Base-by-base conservation (phyloP, 2,888 invertebrate genomes). In the Lepidocyrtoides sp. region DNA sequence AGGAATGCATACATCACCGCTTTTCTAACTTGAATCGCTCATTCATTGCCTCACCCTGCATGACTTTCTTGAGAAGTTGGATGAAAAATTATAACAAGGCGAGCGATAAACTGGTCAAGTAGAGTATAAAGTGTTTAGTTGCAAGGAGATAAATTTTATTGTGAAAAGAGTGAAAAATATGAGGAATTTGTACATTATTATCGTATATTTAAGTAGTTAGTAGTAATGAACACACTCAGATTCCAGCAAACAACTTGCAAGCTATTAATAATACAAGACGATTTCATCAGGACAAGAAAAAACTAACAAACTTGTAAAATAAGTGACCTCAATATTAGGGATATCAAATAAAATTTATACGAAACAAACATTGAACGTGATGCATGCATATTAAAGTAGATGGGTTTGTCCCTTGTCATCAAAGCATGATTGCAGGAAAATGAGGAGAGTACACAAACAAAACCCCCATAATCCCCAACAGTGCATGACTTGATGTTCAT, bases 111-210 rank as follows among this genome's bases (percentile, higher is more conserved):
- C 41, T 72, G 23, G 29, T n/a, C 4, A 54, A 17, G 17, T 54
- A 14, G 17, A 2, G 48, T 12, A 51, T 51, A 48, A 48, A 75
- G 23, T 48, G 44, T 72, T 69, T 72, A 72, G 72, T 20, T 26
- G 75, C 75, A 48, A 26, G n/a, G n/a, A 48, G 75, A 75, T 75
- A 75, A 75, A 1, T 75, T 75, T 75, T 75, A 51, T 75, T 75
- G 75, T 48, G n/a, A 51, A 75, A 75, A 75, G 48, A 26, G 51
- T 75, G n/a, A 75, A 75, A 32, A 44, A 17, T 29, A 12, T n/a
- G 36, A 66, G 0, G 5, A 44, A 44, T 72, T 63, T 72, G 26
- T 63, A 14, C n/a, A 63, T 63, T 2, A 29, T 29, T 12, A 63
- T 14, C 23, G 17, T 57, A 0, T n/a, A 51, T 51, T 3, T 1